Evolutionary conservation across 2,888 invertebrate genomes (phyloP).

Genomic region (Drosophila prolongata): DNA sequence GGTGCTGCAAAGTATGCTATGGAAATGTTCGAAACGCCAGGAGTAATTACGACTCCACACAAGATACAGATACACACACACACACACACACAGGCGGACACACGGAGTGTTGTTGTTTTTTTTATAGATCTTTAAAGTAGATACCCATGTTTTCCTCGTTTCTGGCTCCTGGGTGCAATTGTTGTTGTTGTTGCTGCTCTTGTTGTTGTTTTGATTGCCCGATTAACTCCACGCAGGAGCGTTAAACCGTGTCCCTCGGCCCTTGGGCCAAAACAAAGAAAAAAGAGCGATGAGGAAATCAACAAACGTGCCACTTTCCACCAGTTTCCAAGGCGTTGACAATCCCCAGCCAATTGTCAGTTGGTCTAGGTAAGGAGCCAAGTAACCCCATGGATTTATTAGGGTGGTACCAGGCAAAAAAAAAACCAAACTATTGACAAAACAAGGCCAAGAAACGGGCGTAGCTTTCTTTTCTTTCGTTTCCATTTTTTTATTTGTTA

Average conservation of each 20-base stretch:
- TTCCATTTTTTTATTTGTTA: slow-evolving; percentile 32
- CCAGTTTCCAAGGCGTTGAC: slow-evolving; percentile 75
- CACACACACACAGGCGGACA: slow-evolving; percentile 12
- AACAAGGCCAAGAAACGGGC: slow-evolving; percentile 34
- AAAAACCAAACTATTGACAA: slow-evolving; percentile 38
- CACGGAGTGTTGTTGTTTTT: slow-evolving; percentile 2
- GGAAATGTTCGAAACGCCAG: slow-evolving; percentile 22
- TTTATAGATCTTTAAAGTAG: slow-evolving; percentile 41
- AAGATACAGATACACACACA: slow-evolving; percentile 3
- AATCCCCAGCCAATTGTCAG: slow-evolving; percentile 47
- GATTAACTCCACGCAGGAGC: slow-evolving; percentile 46
- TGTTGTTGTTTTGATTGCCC: slow-evolving; percentile 46
- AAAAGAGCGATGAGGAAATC: slow-evolving; percentile 30
- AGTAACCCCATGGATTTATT: neutral
- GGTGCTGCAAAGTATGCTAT: slow-evolving; percentile 8
- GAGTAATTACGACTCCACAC: slow-evolving; percentile 24
- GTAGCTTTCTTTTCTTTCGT: slow-evolving; percentile 17
- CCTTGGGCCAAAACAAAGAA: slow-evolving; percentile 36
- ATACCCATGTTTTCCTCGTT: slow-evolving; percentile 57
- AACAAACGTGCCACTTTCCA: slow-evolving; percentile 38
- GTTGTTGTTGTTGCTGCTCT: slow-evolving; percentile 24
- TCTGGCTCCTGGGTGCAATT: slow-evolving; percentile 5
- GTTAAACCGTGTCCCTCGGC: slow-evolving; percentile 38
- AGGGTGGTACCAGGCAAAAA: slow-evolving; percentile 3
- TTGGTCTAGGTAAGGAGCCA: slow-evolving; percentile 47